Evolutionary conservation across 2,797 vertebrate genomes (phyloP), one percentile per base, ranked within the genome.

Genomic region (Coregonus sp.): DNA sequence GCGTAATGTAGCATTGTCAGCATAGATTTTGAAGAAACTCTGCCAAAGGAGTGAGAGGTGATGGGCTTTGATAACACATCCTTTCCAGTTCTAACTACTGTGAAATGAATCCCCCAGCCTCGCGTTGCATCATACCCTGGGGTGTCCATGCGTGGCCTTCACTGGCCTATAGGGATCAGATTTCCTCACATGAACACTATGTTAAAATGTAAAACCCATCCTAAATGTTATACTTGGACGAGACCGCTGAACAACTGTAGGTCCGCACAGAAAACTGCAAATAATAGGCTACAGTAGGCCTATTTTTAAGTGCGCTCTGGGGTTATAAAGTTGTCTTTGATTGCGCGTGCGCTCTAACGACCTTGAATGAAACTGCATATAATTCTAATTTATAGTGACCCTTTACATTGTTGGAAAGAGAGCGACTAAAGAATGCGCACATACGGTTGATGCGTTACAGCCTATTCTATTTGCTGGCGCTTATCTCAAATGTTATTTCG

Each of bases 1-100:
- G 90, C 83, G 87, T 95, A 93, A 80, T 92, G 92, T 68, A 95
- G 90, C 94, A 95, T 95, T 66, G 75, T 80, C 67, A 71, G 29
- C 5, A 1, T 70, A 40, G 74, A 54, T 72, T 75, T 78, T 73
- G 40, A 69, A 7, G 54, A 71, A 63, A 3, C 51, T 0, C 0
- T 33, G 61, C 3, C 4, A 72, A 72, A 31, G 16, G 54, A 5
- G 15, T 72, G 20, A 47, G 7, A 50, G 40, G 0, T 1, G 69
- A 12, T 12, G 3, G 11, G 69, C 2, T 61, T 25, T n/a, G n/a
- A 59, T 59, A 5, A 20, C n/a, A 59, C n/a, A 59, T 59, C 56
- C 56, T 18, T 59, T 59, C 18, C 56, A 59, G 56, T 59, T 20
- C 56, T 59, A 11, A 63, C 1, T 25, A 63, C 59, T 63, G 59